A percentile compares a stretch with the other conserved stretches of the same genome.
These are phyloP conservation scores for Sturnus vulgaris DNA, from an alignment of 2,113 vertebrate species.

Conservation along the genomic window DNA sequence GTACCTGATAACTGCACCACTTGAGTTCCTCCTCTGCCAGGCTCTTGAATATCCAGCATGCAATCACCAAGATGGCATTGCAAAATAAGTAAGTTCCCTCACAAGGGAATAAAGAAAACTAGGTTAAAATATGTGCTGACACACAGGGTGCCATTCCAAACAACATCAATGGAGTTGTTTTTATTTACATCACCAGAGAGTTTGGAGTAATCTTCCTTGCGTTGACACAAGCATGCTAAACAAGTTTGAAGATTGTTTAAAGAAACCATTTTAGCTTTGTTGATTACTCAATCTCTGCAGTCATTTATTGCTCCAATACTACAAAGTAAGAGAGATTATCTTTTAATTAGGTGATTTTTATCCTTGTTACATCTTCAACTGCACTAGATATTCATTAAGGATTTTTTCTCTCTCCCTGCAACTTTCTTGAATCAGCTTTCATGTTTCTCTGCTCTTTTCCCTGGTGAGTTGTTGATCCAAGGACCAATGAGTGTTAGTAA, in stretches of 20 bases:
- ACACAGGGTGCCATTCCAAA: not conserved
- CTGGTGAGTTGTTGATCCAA: conserved; percentile 40
- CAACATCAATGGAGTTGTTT: not conserved
- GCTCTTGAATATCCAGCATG: not conserved
- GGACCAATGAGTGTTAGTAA: conserved; percentile 50
- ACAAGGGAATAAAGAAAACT: not conserved
- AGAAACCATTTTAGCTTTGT: conserved; percentile 39
- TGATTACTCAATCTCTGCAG: conserved; percentile 42
- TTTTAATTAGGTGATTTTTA: conserved; percentile 64
- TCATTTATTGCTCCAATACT: conserved; percentile 53
- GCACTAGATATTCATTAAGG: conserved; percentile 46
- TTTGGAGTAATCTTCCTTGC: not conserved
- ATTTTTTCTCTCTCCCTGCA: not conserved
- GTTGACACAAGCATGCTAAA: conserved; percentile 32
- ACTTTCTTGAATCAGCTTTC: conserved; percentile 59
- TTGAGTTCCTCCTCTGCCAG: not conserved
- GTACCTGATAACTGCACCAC: not conserved
- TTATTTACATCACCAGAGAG: conserved; percentile 38
- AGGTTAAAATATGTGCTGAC: conserved; percentile 18
- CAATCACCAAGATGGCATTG: not conserved
- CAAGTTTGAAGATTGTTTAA: conserved; percentile 45
- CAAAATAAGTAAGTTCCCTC: not conserved
- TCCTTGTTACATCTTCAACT: conserved; percentile 42
- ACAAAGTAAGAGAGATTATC: conserved; percentile 63
- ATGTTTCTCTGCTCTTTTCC: conserved; percentile 50